Percentiles rank a stretch among this genome's conserved stretches.
Evolutionary conservation across 2,797 vertebrate species (phyloP).

Genomic region (Microcaecilia unicolor): DNA sequence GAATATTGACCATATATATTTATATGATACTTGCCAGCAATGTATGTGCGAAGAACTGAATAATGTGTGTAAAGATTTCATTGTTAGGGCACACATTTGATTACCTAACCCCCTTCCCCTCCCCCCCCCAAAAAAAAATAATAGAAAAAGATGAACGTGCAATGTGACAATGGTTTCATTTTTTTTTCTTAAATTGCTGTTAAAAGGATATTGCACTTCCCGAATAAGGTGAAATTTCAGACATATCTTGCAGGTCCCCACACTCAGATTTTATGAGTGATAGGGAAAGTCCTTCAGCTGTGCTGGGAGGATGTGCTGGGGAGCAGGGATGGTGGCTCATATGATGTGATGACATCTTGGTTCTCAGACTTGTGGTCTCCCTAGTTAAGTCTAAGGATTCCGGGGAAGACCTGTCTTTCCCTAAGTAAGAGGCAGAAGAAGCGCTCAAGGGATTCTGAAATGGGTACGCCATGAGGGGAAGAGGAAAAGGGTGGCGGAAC

Average conservation of each 20-base stretch:
- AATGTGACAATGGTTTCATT: too few relatives aligned
- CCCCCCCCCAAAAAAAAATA: too few relatives aligned
- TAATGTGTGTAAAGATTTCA: too few relatives aligned
- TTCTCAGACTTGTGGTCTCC: conserved; percentile 89
- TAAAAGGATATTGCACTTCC: conserved; percentile 98
- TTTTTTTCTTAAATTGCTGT: neutral
- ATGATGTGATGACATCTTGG: conserved; percentile 93
- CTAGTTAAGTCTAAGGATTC: conserved; percentile 94
- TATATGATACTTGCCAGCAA: too few relatives aligned
- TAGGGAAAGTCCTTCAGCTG: conserved; percentile 83
- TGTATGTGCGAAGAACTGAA: too few relatives aligned
- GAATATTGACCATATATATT: too few relatives aligned
- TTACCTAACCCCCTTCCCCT: too few relatives aligned
- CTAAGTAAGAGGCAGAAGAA: conserved; percentile 75
- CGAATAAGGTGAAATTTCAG: conserved; percentile 93
- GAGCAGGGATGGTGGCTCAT: conserved; percentile 90
- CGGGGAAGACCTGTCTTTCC: conserved; percentile 84
- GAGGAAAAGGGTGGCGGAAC: conserved; percentile 88
- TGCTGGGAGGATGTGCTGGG: conserved; percentile 81
- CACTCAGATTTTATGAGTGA: conserved; percentile 96
- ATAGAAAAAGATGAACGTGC: too few relatives aligned
- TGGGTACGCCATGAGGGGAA: conserved; percentile 92
- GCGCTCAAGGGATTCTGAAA: conserved; percentile 86
- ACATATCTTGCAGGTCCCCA: conserved; percentile 93
- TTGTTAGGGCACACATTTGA: too few relatives aligned